A percentile compares a stretch with the other conserved stretches of the same genome.
phyloP scores from a whole-genome alignment of 2,888 invertebrate species.

The Drosophila subsilvestris region DNA sequence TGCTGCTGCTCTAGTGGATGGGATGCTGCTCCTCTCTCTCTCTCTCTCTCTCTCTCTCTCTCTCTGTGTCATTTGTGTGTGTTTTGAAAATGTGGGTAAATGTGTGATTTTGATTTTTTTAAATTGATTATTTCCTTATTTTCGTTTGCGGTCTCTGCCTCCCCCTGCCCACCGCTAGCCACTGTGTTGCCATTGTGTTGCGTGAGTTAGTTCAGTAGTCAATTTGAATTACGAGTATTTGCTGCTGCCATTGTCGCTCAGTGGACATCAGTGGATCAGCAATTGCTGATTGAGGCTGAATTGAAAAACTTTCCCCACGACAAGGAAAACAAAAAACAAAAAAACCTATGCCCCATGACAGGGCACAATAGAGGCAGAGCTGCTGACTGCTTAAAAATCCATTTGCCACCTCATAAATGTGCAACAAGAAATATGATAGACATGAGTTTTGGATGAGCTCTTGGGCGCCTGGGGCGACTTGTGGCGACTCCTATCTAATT shows the following conservation, averaged over 20 bases:
- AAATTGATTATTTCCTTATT: constrained; percentile 84
- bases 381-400: constrained; percentile 57
- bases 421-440: constrained; percentile 32
- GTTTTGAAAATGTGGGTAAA: constrained; percentile 59
- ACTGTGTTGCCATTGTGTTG: constrained; percentile 25
- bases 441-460: constrained; percentile 3
- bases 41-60: not conserved
- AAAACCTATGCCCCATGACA: constrained; percentile 26
- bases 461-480: not conserved
- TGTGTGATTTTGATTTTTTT: constrained; percentile 83
- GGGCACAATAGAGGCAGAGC: constrained; percentile 15
- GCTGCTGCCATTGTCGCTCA: not conserved
- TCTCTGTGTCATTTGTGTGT: constrained; percentile 21
- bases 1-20: constrained; percentile 30
- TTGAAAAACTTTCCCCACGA: constrained; percentile 15
- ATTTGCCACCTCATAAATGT: constrained; percentile 69
- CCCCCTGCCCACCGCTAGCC: constrained; percentile 18
- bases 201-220: constrained; percentile 42
- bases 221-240: constrained; percentile 48
- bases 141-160: constrained; percentile 66
- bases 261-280: not conserved
- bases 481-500: constrained; percentile 55
- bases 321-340: not conserved
- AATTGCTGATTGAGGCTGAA: constrained; percentile 29
- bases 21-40: constrained; percentile 15